Conservation (phyloP, 2,113 vertebrate species). For the Meleagris gallopavo region DNA sequence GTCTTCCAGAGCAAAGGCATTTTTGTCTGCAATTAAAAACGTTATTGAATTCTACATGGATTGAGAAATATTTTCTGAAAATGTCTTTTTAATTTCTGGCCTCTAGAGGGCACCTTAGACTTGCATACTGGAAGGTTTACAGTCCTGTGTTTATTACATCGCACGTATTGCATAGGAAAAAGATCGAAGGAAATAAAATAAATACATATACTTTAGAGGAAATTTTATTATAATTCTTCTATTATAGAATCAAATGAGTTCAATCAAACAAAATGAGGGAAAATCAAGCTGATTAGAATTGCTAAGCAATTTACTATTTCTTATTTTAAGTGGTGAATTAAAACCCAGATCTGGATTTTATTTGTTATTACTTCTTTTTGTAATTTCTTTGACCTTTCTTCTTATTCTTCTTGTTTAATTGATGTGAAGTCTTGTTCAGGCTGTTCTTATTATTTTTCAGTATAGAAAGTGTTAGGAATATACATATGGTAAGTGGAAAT, state of each 20-base stretch:
- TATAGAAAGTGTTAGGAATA: neutral
- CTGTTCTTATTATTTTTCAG: neutral
- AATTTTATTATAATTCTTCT: slow-evolving; percentile 10
- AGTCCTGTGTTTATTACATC: neutral
- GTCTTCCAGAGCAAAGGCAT: neutral
- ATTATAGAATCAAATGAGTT: neutral
- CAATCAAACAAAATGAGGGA: neutral
- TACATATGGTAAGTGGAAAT: neutral
- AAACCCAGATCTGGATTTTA: neutral
- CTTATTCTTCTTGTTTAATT: neutral
- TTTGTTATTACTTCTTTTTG: neutral
- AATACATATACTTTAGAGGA: neutral
- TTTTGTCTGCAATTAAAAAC: neutral
- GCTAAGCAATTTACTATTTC: neutral
- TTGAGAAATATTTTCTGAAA: neutral
- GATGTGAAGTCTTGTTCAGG: neutral
- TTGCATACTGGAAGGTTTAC: neutral
- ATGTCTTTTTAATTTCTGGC: neutral
- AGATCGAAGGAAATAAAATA: neutral
- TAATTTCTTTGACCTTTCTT: neutral
- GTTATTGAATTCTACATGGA: neutral
- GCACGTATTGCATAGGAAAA: neutral
- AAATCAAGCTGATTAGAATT: neutral
- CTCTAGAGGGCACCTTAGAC: slow-evolving; percentile 62
- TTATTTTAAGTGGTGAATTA: neutral